Base-by-base conservation (phyloP, 2,797 vertebrate species). In the Acanthurus tractus region DNA sequence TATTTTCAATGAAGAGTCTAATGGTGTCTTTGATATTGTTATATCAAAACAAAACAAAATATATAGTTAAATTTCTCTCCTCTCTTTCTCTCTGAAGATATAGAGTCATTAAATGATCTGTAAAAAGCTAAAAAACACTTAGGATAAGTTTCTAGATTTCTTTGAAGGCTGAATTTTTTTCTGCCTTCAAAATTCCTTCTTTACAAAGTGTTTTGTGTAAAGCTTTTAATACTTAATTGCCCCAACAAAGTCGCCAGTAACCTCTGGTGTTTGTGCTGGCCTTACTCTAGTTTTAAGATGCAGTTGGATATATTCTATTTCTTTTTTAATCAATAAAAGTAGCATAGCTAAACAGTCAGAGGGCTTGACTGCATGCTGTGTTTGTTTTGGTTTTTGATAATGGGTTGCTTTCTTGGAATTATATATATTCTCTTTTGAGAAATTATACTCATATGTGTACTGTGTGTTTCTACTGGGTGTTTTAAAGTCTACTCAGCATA, bases 401-500 rank as follows among this genome's bases (percentile, higher is more conserved):
- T 52, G 17, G 20, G 34, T 45, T 57, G 22, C 45, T 67, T 71
- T 71, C 25, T 44, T 46, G 14, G 55, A 20, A 54, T 68, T 64
- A 22, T 75, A 40, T 52, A 55, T 7, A 34, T 68, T 68, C 58
- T 53, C 40, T 8, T 6, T 10, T 63, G 40, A 71, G 46, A 66
- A 68, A 4, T 57, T 20, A 36, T 15, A 9, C 11, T 55, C 46
- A 54, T 61, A 54, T 57, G 20, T 45, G 22, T 14, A 17, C n/a
- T 58, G 6, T 62, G 55, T 64, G 59, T 34, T 34, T 34, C 29
- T 6, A 34, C 29, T 34, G 1, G 29, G 29, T 34, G 29, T 34
- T 34, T 81, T 50, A 69, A 49, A 76, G 49, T 70, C 38, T 40
- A 57, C 38, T n/a, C 18, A n/a, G 15, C n/a, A 58, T 53, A 59